Percentiles rank a stretch among this genome's conserved stretches.
phyloP scores from a whole-genome alignment of 2,797 vertebrate species.

The Sebastes diploproa region DNA sequence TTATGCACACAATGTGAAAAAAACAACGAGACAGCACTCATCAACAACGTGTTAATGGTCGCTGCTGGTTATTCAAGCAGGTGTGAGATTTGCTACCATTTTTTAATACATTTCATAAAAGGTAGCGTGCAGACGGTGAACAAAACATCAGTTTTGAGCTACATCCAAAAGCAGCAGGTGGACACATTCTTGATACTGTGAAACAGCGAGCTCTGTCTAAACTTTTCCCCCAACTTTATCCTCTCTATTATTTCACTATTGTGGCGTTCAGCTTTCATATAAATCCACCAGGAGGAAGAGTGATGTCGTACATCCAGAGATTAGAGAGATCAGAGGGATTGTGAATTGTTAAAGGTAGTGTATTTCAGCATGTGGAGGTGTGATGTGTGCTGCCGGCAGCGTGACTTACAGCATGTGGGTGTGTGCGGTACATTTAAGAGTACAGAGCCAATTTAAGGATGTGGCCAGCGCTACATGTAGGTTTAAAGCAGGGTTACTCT shows the following conservation, averaged over 20 bases:
- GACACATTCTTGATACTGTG: background rate
- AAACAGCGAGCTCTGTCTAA: background rate
- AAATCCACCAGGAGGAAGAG: constrained; percentile 26
- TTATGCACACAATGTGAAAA: background rate
- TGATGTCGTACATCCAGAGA: constrained; percentile 35
- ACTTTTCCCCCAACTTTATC: background rate
- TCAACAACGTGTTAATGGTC: background rate
- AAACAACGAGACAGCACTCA: background rate
- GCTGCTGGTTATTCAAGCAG: background rate
- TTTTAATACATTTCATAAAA: background rate
- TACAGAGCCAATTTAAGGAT: background rate
- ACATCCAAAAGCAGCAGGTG: background rate
- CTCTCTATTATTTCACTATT: constrained; percentile 5
- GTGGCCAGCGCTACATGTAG: background rate
- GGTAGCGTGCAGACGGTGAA: background rate
- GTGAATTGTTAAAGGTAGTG: constrained; percentile 22
- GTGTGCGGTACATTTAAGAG: constrained; percentile 18
- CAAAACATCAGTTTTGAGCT: background rate
- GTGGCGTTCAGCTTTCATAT: constrained; percentile 27
- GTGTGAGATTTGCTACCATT: constrained; percentile 1
- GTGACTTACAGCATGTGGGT: constrained; percentile 45
- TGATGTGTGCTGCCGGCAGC: constrained; percentile 22
- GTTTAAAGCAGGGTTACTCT: background rate
- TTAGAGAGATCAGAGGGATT: constrained; percentile 38
- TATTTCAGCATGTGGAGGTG: constrained; percentile 4